A percentile compares a stretch with the other conserved stretches of the same genome.
Conservation (phyloP, 2,888 invertebrate species). For the Adineta ricciae region DNA sequence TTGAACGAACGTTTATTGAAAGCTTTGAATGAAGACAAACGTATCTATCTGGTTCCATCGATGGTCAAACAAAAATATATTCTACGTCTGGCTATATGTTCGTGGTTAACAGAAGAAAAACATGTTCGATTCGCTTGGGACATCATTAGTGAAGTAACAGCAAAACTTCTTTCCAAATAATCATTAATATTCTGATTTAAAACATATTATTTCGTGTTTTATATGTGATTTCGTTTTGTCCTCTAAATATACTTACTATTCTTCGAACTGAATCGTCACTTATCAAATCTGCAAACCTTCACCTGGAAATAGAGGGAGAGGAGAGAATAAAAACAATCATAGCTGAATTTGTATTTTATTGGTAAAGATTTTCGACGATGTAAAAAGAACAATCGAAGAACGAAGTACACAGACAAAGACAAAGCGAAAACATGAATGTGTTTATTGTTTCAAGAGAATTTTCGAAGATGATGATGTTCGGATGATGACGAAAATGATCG, state of each 20-base stretch:
- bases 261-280: no score
- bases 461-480: neutral
- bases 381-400: neutral
- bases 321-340: no score
- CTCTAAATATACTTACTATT: no score
- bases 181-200: neutral
- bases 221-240: neutral
- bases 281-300: no score
- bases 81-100: conserved; percentile 78
- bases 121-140: conserved; percentile 78
- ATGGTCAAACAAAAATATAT: conserved; percentile 73
- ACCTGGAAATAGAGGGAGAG: no score
- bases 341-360: neutral
- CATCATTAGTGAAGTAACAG: conserved; percentile 67
- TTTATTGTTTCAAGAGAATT: neutral
- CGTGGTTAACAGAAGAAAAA: conserved; percentile 66
- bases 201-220: neutral
- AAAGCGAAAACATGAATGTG: neutral
- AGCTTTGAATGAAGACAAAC: conserved; percentile 73
- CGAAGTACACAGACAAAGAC: neutral
- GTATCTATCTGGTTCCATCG: conserved; percentile 82
- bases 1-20: conserved; percentile 69
- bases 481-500: neutral
- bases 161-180: conserved; percentile 39
- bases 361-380: neutral